Evolutionary conservation across 2,888 invertebrate species (phyloP), one percentile per base, ranked within the genome.

Genomic region (Girardia tigrina): DNA sequence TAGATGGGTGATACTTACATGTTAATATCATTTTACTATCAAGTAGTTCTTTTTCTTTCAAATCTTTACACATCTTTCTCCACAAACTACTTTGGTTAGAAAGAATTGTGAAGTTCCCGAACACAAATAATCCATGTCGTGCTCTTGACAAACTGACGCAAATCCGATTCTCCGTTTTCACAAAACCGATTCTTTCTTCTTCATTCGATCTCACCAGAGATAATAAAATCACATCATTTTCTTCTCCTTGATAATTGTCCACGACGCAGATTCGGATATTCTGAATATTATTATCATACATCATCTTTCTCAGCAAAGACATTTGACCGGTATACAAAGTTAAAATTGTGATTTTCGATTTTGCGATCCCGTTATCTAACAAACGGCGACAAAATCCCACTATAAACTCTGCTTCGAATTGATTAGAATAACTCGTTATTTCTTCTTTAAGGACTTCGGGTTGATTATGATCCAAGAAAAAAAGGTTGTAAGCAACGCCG

Each of bases 191-290:
- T 12, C 77, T 79, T 1, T 78, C 79, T 1, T 79, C 78, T 1
- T 73, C 74, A 78, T 83, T 83, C 77, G 82, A 82, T 71, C 83
- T 77, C 0, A 84, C 83, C 42, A 83, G 79, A n/a, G 83, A 83
- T 28, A 84, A 75, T 12, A 84, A 75, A 20, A 84, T 79, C 70
- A 84, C 81, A 75, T 83, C 83, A 78, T 83, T 84, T 78, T 84
- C 90, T 80, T 90, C 89, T 0, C 91, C 91, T 85, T 91, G 91
- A 80, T 88, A 91, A 81, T 90, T 90, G 81, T 91, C 91, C 0
- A 91, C 88, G 0, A 88, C 88, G 0, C 88, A 87, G 27, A 90
- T 87, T 78, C 86, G 85, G 8, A 90, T 86, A 69, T 87, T 86
- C 28, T 73, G 23, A 28, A 73, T 78, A 42, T 28, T 36, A 12